Base-by-base conservation (phyloP, 2,888 invertebrate genomes). In the Oasisia sp. region DNA sequence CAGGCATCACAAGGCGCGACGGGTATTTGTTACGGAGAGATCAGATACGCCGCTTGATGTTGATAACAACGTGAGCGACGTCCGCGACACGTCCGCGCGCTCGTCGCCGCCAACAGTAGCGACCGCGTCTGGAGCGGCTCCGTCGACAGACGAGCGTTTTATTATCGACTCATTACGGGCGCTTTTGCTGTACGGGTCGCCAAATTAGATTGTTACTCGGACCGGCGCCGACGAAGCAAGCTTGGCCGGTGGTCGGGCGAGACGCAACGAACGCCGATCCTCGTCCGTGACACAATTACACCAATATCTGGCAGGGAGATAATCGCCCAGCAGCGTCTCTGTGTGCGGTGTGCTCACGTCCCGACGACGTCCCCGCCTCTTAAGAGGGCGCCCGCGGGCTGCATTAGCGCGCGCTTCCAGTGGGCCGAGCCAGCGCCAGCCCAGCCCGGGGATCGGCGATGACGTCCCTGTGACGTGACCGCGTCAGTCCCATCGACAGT, bases 101-200 rank as follows among this genome's bases (percentile, higher is more conserved):
- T 9, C 50, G 50, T 14, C 1, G 50, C 50, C 14, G 19, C 56
- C 19, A 56, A 74, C 74, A 74, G 74, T 74, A n/a, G 74, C 74
- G 27, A 19, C 7, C 74, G 74, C 27, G 27, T 7, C 7, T 27
- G 74, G 1, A 0, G 27, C 74, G 74, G 74, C 74, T 74, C 27
- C 74, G n/a, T 27, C 74, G 74, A 74, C 74, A 74, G n/a, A 74
- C n/a, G 27, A 74, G 74, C 14, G 74, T 74, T 74, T n/a, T 74
- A 74, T 74, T 74, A 74, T 74, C 74, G 74, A 74, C 74, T 74
- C 74, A 74, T 74, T 74, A 74, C 74, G 14, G 27, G 74, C n/a
- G 74, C 74, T 74, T 74, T 74, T 74, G 14, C 9, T 12, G 50
- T 74, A n/a, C 74, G 74, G 74, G 14, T 74, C 27, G 74, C 27